Percentiles rank a stretch among this genome's conserved stretches.
Evolutionary conservation across 2,113 vertebrate genomes (phyloP).

Genomic region (Epinephelus fuscoguttatus): DNA sequence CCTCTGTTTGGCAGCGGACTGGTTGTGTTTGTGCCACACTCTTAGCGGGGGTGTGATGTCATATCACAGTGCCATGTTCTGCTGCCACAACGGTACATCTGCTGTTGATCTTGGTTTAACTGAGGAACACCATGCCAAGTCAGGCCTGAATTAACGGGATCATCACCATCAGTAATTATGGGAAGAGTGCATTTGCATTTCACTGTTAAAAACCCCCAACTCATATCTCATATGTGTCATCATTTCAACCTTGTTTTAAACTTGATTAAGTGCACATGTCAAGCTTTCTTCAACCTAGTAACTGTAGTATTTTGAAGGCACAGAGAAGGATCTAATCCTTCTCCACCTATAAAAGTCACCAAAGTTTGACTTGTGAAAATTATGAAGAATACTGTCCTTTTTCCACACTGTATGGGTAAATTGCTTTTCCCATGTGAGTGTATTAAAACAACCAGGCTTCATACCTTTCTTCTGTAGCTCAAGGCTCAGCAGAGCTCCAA

Average conservation of each 20-base stretch:
- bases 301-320: neutral
- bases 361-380: neutral
- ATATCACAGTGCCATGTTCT: conserved; percentile 73
- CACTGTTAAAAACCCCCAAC: conserved; percentile 7
- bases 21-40: conserved; percentile 78
- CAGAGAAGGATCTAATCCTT: neutral
- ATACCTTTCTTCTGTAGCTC: conserved; percentile 9
- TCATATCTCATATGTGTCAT: neutral
- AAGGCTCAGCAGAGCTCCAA: neutral
- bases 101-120: conserved; percentile 69
- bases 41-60: conserved; percentile 83
- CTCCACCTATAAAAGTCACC: neutral
- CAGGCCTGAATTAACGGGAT: conserved; percentile 48
- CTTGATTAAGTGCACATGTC: neutral
- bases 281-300: neutral
- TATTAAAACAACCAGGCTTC: neutral
- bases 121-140: conserved; percentile 31
- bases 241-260: neutral
- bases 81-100: conserved; percentile 72
- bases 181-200: neutral
- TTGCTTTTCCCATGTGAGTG: neutral
- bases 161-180: conserved; percentile 10
- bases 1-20: conserved; percentile 66
- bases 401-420: neutral
- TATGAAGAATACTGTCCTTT: neutral